Percentiles rank a stretch among this genome's conserved stretches.
Evolutionary conservation across 2,113 vertebrate species (phyloP).

Genomic region (Oreochromis aureus): DNA sequence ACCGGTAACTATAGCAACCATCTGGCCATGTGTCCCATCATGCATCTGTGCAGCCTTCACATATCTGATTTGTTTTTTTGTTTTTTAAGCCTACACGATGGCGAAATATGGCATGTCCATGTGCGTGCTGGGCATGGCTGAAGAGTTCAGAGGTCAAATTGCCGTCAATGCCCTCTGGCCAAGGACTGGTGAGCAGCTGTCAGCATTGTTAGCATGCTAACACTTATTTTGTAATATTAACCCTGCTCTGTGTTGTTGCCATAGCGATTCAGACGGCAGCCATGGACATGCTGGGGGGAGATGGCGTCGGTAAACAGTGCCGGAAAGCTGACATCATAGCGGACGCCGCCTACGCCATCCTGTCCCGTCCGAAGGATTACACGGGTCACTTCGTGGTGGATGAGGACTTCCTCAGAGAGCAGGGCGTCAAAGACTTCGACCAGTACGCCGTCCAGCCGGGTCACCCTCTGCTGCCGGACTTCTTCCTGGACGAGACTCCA

Average conservation of each 20-base stretch:
- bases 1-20: slow-evolving; percentile 62
- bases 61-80: not conserved
- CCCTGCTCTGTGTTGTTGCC: not conserved
- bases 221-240: not conserved
- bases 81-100: slow-evolving; percentile 87
- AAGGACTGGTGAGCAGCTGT: slow-evolving; percentile 78
- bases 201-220: not conserved
- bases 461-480: slow-evolving; percentile 88
- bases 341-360: slow-evolving; percentile 90
- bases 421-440: slow-evolving; percentile 86
- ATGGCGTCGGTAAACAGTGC: slow-evolving; percentile 82
- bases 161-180: slow-evolving; percentile 97
- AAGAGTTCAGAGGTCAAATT: slow-evolving; percentile 93
- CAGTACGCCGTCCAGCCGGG: slow-evolving; percentile 89
- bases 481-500: slow-evolving; percentile 83
- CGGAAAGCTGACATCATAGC: slow-evolving; percentile 90
- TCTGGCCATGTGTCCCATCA: not conserved
- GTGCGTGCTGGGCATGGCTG: slow-evolving; percentile 96
- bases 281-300: slow-evolving; percentile 91
- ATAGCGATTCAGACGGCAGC: slow-evolving; percentile 91
- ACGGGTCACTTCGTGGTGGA: slow-evolving; percentile 93
- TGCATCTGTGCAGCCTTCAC: not conserved
- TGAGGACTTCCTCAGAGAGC: slow-evolving; percentile 82
- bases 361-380: slow-evolving; percentile 80
- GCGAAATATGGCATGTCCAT: slow-evolving; percentile 99